Conservation (phyloP, 2,888 invertebrate genomes). For the Hyposoter dolosus region DNA sequence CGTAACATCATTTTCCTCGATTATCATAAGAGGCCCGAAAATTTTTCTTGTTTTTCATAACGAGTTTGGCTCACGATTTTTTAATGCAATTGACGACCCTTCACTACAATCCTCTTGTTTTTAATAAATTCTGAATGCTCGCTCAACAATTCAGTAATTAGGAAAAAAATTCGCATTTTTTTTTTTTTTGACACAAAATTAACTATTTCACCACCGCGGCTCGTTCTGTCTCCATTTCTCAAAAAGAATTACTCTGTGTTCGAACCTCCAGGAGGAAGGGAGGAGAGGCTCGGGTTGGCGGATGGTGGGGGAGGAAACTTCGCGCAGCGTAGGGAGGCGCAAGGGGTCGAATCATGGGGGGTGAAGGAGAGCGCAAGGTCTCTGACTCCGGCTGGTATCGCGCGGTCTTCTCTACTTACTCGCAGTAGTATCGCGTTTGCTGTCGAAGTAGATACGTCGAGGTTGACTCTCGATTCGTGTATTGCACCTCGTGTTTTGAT, state of each 20-base stretch:
- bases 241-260: background rate
- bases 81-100: too few species aligned
- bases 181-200: background rate
- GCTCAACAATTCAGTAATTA: background rate
- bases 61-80: too few species aligned
- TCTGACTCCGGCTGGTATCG: slow-evolving; percentile 58
- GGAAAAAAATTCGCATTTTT: background rate
- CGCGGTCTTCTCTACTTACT: slow-evolving; percentile 45
- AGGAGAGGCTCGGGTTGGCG: background rate
- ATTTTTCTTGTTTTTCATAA: background rate
- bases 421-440: slow-evolving; percentile 76
- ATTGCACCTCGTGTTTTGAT: slow-evolving; percentile 17
- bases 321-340: slow-evolving; percentile 10
- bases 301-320: slow-evolving; percentile 5
- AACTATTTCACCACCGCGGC: background rate
- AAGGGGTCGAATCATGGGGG: background rate
- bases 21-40: background rate
- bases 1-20: background rate
- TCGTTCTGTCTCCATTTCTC: background rate
- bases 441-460: slow-evolving; percentile 72
- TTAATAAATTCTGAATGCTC: background rate
- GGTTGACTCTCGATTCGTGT: background rate
- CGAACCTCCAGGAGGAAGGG: background rate
- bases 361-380: slow-evolving; percentile 23
- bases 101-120: too few species aligned